These are phyloP conservation scores for Tigriopus japonicus DNA, from an alignment of 1,140 invertebrate genomes.

Conservation along the genomic window DNA sequence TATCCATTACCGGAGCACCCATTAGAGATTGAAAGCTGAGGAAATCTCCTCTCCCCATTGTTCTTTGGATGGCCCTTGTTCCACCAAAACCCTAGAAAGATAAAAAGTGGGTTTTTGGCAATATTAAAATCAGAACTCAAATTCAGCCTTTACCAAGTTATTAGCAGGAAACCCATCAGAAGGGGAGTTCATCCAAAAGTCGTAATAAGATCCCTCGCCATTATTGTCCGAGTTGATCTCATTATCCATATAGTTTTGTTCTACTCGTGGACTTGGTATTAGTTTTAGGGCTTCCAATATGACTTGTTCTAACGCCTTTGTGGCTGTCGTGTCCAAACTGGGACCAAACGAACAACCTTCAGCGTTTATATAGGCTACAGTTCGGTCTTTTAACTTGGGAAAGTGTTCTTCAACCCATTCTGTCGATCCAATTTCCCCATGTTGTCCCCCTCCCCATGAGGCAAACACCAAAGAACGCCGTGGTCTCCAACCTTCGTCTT, in stretches of 20 bases:
- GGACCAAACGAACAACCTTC: background rate
- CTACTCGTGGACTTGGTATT: background rate
- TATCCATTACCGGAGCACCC: background rate
- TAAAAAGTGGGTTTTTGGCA: background rate
- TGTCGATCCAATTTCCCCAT: slow-evolving; percentile 20
- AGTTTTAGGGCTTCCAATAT: background rate
- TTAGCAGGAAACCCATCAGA: background rate
- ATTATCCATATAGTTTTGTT: background rate
- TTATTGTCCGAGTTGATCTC: no score
- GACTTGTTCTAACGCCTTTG: background rate
- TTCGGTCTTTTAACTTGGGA: slow-evolving; percentile 20
- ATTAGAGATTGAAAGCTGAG: background rate
- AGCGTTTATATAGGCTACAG: slow-evolving; percentile 19
- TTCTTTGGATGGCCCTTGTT: no score
- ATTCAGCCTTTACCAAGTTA: background rate
- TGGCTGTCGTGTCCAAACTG: background rate
- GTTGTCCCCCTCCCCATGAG: slow-evolving; percentile 21
- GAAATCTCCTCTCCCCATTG: background rate
- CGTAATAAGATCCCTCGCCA: background rate
- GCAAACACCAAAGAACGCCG: slow-evolving; percentile 29
- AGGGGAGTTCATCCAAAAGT: slow-evolving; percentile 1
- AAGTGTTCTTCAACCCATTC: slow-evolving; percentile 22
- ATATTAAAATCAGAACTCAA: background rate
- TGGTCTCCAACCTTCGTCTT: slow-evolving; percentile 25
- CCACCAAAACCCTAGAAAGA: background rate